These are phyloP conservation scores for Alosa sapidissima DNA, from an alignment of 2,797 vertebrate genomes.

Conservation along the genomic window DNA sequence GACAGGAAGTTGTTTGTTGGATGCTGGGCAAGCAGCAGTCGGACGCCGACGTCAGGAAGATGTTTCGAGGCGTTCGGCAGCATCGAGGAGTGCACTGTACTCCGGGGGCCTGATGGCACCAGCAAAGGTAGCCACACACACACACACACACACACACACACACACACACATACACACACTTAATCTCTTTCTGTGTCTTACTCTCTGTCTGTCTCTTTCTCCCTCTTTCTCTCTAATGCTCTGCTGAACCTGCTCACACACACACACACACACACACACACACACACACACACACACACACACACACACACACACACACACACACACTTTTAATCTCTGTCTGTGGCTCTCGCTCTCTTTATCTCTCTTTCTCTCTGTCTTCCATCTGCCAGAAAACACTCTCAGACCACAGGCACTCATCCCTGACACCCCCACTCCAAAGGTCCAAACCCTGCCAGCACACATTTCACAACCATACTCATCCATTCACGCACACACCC, in stretches of 20 bases:
- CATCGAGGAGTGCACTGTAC: conserved; percentile 96
- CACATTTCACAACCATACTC: not conserved
- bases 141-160: not conserved
- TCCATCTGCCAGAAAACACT: not conserved
- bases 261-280: not conserved
- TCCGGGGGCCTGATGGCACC: conserved; percentile 89
- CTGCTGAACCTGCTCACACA: not conserved
- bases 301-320: not conserved
- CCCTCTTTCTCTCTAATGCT: not conserved
- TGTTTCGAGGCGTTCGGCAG: conserved; percentile 96
- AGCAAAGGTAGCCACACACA: conserved; percentile 85
- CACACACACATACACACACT: not conserved
- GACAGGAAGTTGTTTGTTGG: conserved; percentile 98
- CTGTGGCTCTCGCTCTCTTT: not conserved
- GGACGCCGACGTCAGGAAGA: conserved; percentile 88
- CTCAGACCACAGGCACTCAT: not conserved
- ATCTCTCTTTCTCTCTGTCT: not conserved
- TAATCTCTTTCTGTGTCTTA: not conserved
- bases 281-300: not conserved
- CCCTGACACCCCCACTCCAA: not conserved
- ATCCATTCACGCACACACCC: not conserved
- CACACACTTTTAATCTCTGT: not conserved
- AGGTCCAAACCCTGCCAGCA: not conserved
- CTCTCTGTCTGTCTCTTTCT: not conserved
- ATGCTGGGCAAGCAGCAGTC: conserved; percentile 98